Evolutionary conservation across 2,113 vertebrate genomes (phyloP), one percentile per base, ranked within the genome.

Genomic region (Neolamprologus caudopunctatus): DNA sequence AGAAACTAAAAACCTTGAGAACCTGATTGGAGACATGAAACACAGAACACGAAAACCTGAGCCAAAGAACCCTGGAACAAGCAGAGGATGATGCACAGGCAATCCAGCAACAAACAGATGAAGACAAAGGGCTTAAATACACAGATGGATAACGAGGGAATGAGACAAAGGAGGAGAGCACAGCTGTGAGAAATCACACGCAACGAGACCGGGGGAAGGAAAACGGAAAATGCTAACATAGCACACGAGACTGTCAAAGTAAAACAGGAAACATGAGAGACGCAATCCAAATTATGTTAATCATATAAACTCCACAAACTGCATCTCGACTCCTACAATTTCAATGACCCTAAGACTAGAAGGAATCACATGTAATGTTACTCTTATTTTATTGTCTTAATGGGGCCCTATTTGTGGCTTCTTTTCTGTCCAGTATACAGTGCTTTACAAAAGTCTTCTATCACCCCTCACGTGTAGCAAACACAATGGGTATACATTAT

Each of bases 51-150:
- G 0, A 21, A 66, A n/a, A n/a, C 61, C 31, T 12, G 61, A 13
- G 10, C 0, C 10, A 5, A 3, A 10, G 61, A 66, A 8, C 61
- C 61, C 19, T n/a, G 33, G 61, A n/a, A 8, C 19, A 13, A 37
- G 33, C 7, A 66, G 10, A 37, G 1, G 19, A 37, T 37, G 7
- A n/a, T 8, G 1, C 1, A 0, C 61, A n/a, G 31, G 9, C 61
- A 1, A 66, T 66, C 31, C 1, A 66, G 17, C 31, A 66, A 66
- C 61, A 66, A 66, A 66, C 17, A n/a, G 31, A 66, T n/a, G 61
- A 66, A 37, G 31, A 37, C 58, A 63, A 63, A 63, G 17, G 58
- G 58, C 17, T 63, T 63, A 63, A 35, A 63, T 1, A 66, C 31
- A 37, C 61, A n/a, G 61, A 66, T 35, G 31, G 61, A n/a, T n/a